A percentile compares a stretch with the other conserved stretches of the same genome.
Conservation (phyloP, 2,113 vertebrate genomes). For the Emydura subglobosa region DNA sequence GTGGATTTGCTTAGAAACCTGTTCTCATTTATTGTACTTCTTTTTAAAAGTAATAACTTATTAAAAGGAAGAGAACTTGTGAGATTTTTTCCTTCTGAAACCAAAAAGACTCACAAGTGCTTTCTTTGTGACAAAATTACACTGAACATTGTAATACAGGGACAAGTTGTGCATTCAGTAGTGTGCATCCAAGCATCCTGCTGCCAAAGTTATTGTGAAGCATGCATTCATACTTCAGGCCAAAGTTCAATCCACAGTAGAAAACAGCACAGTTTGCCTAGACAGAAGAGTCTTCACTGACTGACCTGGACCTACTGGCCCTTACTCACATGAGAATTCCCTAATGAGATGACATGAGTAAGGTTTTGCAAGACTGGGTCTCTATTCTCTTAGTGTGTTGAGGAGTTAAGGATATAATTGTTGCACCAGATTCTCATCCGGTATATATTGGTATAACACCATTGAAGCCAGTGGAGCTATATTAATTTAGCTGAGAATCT, state of each 20-base stretch:
- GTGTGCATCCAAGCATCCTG: neutral
- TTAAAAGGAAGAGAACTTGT: neutral
- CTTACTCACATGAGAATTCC: neutral
- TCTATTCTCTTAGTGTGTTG: neutral
- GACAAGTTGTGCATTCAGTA: neutral
- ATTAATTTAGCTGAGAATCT: neutral
- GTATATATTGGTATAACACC: neutral
- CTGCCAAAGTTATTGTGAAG: neutral
- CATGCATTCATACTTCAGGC: neutral
- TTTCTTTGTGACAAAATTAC: neutral
- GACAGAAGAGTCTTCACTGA: neutral
- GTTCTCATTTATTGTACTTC: neutral
- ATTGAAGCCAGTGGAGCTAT: neutral
- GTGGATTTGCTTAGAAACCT: neutral
- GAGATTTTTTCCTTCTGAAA: neutral
- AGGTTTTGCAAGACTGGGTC: neutral
- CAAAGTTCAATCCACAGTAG: neutral
- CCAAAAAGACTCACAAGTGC: neutral
- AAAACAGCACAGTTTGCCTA: neutral
- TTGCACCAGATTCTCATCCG: neutral
- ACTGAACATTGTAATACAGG: neutral
- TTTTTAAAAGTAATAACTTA: neutral
- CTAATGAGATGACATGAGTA: neutral
- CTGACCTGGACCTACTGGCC: neutral
- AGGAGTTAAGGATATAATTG: neutral